Evolutionary conservation across 2,797 vertebrate species (phyloP), one percentile per base, ranked within the genome.

Genomic region (Manis javanica): DNA sequence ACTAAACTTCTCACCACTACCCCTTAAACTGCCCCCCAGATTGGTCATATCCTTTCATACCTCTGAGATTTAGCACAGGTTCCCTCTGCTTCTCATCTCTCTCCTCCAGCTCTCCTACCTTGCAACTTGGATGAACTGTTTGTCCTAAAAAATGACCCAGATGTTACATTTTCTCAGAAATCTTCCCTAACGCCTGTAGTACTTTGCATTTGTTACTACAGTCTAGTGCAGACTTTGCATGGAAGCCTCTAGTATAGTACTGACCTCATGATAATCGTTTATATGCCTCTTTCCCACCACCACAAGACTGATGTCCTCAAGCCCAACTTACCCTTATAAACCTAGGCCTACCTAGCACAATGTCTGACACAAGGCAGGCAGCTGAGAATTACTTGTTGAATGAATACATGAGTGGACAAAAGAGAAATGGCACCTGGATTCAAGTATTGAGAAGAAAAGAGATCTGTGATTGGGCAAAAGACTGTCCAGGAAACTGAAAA

Each of bases 331-430:
- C 2, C 78, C 87, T 29, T 85, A 16, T 57, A 37, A 16, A 31
- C 42, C 51, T 64, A 68, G 24, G 29, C 49, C 7, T 55, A 63
- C 49, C 7, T 55, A 63, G 37, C 19, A 39, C 75, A 87, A 34
- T 87, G 46, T 61, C 66, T 82, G 57, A 82, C 68, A 94, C 16
- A 2, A 64, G 57, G 29, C 39, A 64, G 34, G 24, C 34, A 72
- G 42, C 75, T 49, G 46, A 59, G 37, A 78, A 93, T 39, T 93
- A 72, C 46, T 87, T 74, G 86, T 75, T 83, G 86, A 75, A 66
- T 88, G 49, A 88, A 82, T 42, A 55, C 37, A 83, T 59, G 57
- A 82, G 15, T 74, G 66, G 66, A 68, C 42, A 75, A 37, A 75
- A 83, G 59, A 61, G 64, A 61, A 78, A 31, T 89, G 59, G 59